Conservation (phyloP, 2,797 vertebrate genomes). For the Brachyalestes nurse region DNA sequence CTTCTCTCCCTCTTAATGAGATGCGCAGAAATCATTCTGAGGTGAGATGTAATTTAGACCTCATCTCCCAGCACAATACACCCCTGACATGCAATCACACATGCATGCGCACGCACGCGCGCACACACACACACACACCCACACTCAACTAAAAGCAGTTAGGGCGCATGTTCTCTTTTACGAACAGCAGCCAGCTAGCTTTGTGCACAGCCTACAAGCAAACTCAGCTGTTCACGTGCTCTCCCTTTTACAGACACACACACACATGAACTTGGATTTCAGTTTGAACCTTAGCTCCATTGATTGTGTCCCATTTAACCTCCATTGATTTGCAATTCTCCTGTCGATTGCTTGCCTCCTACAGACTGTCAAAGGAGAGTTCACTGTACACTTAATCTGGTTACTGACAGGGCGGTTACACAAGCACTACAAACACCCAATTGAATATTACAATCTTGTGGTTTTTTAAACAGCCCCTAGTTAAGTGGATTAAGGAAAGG, state of each 20-base stretch:
- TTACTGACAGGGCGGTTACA: constrained; percentile 43
- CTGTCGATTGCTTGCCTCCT: constrained; percentile 84
- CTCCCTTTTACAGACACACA: constrained; percentile 40
- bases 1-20: constrained; percentile 64
- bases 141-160: constrained; percentile 64
- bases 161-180: constrained; percentile 56
- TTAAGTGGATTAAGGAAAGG: constrained; percentile 14
- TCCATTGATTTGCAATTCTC: constrained; percentile 89
- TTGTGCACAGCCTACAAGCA: constrained; percentile 31
- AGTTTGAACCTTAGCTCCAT: constrained; percentile 53
- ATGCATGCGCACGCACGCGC: constrained; percentile 53
- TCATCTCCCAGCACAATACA: constrained; percentile 55
- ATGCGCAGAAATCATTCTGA: constrained; percentile 77
- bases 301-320: constrained; percentile 80
- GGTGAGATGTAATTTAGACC: constrained; percentile 71
- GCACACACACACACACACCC: constrained; percentile 16
- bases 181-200: not conserved
- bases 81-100: constrained; percentile 42
- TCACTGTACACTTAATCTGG: constrained; percentile 47
- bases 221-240: not conserved
- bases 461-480: constrained; percentile 12
- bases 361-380: constrained; percentile 47
- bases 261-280: constrained; percentile 55
- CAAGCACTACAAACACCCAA: constrained; percentile 20
- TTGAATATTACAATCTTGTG: constrained; percentile 18